Conservation (phyloP, 2,113 vertebrate species). For the Gymnobelideus leadbeateri region DNA sequence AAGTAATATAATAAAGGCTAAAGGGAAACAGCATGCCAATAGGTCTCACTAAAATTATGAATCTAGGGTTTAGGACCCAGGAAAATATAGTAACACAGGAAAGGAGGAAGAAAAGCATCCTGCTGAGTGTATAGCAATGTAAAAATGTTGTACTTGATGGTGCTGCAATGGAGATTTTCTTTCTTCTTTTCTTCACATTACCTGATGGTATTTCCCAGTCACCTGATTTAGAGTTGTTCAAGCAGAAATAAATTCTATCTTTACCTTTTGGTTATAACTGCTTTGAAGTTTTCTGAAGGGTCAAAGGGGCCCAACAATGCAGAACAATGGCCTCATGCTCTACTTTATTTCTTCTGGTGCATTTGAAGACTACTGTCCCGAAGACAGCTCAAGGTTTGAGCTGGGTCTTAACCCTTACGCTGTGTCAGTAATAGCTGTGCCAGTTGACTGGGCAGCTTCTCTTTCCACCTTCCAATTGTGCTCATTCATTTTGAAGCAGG, state of each 20-base stretch:
- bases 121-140: neutral
- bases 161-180: neutral
- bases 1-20: neutral
- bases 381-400: neutral
- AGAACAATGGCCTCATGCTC: neutral
- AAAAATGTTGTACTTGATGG: neutral
- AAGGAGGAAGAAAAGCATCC: neutral
- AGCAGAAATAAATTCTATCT: neutral
- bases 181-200: neutral
- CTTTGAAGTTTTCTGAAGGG: neutral
- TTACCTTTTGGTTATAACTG: neutral
- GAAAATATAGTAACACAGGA: neutral
- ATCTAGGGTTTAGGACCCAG: neutral
- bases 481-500: neutral
- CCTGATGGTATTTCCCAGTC: neutral
- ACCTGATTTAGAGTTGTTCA: neutral
- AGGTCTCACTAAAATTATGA: neutral
- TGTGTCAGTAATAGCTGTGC: neutral
- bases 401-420: neutral
- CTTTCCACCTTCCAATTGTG: rapidly evolving
- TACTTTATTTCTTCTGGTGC: neutral
- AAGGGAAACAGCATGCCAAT: neutral
- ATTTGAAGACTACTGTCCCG: neutral
- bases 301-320: neutral
- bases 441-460: neutral